phyloP scores from a whole-genome alignment of 64 coral and sea anemone species.

The Montipora sp. region DNA sequence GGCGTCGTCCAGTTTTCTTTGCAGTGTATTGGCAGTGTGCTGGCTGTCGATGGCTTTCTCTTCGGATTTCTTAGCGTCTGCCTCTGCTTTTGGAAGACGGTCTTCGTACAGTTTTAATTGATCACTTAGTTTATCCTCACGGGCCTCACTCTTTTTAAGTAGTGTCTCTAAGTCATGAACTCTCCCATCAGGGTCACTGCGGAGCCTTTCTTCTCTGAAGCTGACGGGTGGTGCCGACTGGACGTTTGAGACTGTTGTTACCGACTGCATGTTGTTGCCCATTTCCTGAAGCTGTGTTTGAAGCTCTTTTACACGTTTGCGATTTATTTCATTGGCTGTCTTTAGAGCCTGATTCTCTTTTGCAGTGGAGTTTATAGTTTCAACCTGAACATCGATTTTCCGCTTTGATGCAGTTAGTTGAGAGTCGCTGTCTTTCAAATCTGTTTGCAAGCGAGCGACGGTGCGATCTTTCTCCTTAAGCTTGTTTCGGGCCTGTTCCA shows the following conservation, averaged over 20 bases:
- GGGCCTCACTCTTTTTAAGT: slow-evolving; percentile 74
- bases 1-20: slow-evolving; percentile 82
- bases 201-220: slow-evolving; percentile 31
- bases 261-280: neutral
- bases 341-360: slow-evolving; percentile 81
- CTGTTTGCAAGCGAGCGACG: slow-evolving; percentile 43
- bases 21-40: slow-evolving; percentile 62
- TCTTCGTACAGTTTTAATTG: slow-evolving; percentile 47
- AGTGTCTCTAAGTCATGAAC: slow-evolving; percentile 80
- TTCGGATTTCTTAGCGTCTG: slow-evolving; percentile 65
- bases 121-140: slow-evolving; percentile 76
- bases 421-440: slow-evolving; percentile 74
- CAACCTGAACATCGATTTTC: slow-evolving; percentile 44
- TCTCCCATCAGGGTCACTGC: slow-evolving; percentile 32
- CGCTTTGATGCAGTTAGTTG: slow-evolving; percentile 59
- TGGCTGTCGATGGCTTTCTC: slow-evolving; percentile 72
- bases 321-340: slow-evolving; percentile 71
- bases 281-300: slow-evolving; percentile 70
- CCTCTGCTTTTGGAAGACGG: slow-evolving; percentile 49
- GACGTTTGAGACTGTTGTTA: neutral
- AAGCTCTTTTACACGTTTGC: slow-evolving; percentile 69
- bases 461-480: slow-evolving; percentile 84
- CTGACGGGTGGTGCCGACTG: slow-evolving; percentile 40
- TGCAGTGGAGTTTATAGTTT: slow-evolving; percentile 41
- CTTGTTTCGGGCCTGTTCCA: slow-evolving; percentile 80